A percentile compares a stretch with the other conserved stretches of the same genome.
phyloP scores from a whole-genome alignment of 2,888 invertebrate species.

The Disparrhopalites patrizii region DNA sequence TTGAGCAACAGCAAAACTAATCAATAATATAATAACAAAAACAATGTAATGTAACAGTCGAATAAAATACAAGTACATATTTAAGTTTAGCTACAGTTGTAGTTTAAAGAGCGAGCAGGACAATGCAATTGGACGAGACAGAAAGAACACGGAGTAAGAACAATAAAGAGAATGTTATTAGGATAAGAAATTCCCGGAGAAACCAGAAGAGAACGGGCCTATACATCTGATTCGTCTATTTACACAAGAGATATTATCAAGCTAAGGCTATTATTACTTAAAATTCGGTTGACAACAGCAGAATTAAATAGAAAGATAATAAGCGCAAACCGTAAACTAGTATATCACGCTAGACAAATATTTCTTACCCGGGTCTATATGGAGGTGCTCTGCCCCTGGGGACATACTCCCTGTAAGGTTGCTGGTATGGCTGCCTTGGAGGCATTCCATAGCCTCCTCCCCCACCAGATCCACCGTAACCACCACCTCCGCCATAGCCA shows the following conservation, averaged over 20 bases:
- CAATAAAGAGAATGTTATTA: too few species aligned
- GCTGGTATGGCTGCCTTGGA: constrained; percentile 35
- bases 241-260: too few species aligned
- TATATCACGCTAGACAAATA: not conserved
- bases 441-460: constrained; percentile 48
- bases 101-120: too few species aligned
- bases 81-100: too few species aligned
- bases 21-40: too few species aligned
- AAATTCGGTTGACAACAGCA: not conserved
- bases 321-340: too few species aligned
- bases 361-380: constrained; percentile 15
- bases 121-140: too few species aligned
- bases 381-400: constrained; percentile 53
- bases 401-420: constrained; percentile 37
- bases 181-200: constrained; percentile 4
- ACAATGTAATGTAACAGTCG: too few species aligned
- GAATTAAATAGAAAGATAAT: not conserved
- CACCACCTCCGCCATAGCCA: constrained; percentile 51
- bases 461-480: constrained; percentile 49
- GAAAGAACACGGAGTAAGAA: too few species aligned
- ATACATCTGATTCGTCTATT: constrained; percentile 6
- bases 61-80: too few species aligned
- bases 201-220: not conserved
- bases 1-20: too few species aligned
- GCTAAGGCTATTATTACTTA: too few species aligned